Evolutionary conservation across 2,888 invertebrate species (phyloP).

Genomic region (Acanthosepion esculentum): DNA sequence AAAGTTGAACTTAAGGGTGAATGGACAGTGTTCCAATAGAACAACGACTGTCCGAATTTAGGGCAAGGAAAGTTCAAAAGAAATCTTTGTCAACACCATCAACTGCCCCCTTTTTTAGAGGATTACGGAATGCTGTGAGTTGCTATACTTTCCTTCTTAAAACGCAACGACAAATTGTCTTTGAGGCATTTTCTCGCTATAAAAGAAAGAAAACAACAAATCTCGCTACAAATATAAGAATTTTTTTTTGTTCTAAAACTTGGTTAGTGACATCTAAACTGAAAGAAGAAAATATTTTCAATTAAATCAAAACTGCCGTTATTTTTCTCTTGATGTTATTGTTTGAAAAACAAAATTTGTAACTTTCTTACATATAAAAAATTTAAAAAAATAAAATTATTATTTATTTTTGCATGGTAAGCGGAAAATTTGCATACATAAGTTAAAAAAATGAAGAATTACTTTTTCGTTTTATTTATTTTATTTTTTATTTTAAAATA

Average conservation of each 20-base stretch:
- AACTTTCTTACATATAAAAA: neutral
- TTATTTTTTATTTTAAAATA: no score
- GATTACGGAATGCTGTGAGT: slow-evolving; percentile 40
- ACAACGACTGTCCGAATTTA: neutral
- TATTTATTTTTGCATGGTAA: neutral
- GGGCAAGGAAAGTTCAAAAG: slow-evolving; percentile 1
- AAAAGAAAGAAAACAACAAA: neutral
- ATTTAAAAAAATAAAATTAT: neutral
- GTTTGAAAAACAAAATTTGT: neutral
- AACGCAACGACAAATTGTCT: neutral
- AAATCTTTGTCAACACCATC: neutral
- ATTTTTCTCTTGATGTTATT: neutral
- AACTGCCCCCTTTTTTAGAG: neutral
- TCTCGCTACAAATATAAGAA: neutral
- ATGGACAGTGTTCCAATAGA: neutral
- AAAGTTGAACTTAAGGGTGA: neutral
- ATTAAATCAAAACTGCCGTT: neutral
- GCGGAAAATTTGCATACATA: neutral
- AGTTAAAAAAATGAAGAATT: no score
- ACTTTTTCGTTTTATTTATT: no score
- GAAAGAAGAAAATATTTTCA: neutral
- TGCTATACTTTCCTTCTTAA: neutral
- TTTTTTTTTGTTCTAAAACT: neutral
- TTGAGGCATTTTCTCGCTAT: neutral
- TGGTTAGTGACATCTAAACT: neutral